Percentiles rank a stretch among this genome's conserved stretches.
These are phyloP conservation scores for Fringilla coelebs DNA, from an alignment of 2,797 vertebrate genomes.

Conservation along the genomic window DNA sequence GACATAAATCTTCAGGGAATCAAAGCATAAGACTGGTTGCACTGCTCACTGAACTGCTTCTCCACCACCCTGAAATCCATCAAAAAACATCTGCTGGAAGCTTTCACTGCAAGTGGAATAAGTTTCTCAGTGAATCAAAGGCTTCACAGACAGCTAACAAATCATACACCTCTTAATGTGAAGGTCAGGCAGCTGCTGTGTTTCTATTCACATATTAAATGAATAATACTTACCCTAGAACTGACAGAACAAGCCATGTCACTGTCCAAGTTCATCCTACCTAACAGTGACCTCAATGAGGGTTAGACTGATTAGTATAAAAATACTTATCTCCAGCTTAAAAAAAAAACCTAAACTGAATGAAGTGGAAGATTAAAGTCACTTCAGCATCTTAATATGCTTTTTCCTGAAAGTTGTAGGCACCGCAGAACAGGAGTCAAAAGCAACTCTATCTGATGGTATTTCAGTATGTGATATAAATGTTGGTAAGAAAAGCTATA, in stretches of 20 bases:
- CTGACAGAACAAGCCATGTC: background rate
- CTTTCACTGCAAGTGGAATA: background rate
- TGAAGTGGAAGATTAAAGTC: background rate
- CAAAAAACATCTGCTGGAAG: background rate
- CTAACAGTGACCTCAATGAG: background rate
- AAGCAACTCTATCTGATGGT: background rate
- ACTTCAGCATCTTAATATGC: background rate
- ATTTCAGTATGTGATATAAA: background rate
- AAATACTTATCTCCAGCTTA: background rate
- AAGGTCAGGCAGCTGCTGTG: background rate
- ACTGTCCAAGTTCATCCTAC: background rate
- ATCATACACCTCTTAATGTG: background rate
- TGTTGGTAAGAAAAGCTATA: background rate
- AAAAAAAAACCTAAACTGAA: background rate
- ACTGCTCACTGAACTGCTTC: background rate
- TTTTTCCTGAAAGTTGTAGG: background rate
- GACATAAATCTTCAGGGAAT: conserved; percentile 9
- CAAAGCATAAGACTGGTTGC: background rate
- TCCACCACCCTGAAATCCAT: background rate
- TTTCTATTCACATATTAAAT: background rate
- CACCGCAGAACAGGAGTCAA: background rate
- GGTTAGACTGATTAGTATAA: background rate
- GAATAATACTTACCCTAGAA: background rate
- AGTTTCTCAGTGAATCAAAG: background rate
- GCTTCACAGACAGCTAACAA: background rate